These are phyloP conservation scores for Drosophila colorata DNA, from an alignment of 2,888 invertebrate genomes.

Conservation along the genomic window DNA sequence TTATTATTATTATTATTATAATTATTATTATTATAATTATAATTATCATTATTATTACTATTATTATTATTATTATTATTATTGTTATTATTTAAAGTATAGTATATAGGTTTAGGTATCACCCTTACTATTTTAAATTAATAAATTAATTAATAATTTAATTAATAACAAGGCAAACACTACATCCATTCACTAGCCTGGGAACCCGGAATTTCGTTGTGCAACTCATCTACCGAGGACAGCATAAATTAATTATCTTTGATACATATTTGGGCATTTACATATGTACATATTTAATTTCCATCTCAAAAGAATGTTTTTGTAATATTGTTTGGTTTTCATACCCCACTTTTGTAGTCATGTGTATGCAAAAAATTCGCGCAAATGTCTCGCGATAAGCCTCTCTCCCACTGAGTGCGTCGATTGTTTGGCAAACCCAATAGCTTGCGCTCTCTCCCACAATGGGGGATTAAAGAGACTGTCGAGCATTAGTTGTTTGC, in stretches of 20 bases:
- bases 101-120: too few relatives aligned
- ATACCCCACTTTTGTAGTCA: conserved; percentile 13
- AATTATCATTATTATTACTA: too few relatives aligned
- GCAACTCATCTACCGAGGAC: too few relatives aligned
- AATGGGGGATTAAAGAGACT: background rate
- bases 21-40: too few relatives aligned
- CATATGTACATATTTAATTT: background rate
- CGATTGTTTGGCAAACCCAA: conserved; percentile 24
- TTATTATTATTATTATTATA: too few relatives aligned
- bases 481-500: conserved; percentile 5
- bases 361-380: conserved; percentile 16
- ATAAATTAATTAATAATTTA: too few relatives aligned
- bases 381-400: background rate
- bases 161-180: too few relatives aligned
- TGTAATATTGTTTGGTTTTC: background rate
- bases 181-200: too few relatives aligned
- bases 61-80: too few relatives aligned
- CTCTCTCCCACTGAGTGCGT: background rate
- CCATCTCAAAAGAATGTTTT: background rate
- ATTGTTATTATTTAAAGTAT: too few relatives aligned
- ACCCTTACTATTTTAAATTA: too few relatives aligned
- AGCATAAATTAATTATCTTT: background rate
- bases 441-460: conserved; percentile 8
- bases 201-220: too few relatives aligned
- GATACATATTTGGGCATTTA: background rate